Conservation (phyloP, 2,797 vertebrate genomes). For the Potorous gilbertii region DNA sequence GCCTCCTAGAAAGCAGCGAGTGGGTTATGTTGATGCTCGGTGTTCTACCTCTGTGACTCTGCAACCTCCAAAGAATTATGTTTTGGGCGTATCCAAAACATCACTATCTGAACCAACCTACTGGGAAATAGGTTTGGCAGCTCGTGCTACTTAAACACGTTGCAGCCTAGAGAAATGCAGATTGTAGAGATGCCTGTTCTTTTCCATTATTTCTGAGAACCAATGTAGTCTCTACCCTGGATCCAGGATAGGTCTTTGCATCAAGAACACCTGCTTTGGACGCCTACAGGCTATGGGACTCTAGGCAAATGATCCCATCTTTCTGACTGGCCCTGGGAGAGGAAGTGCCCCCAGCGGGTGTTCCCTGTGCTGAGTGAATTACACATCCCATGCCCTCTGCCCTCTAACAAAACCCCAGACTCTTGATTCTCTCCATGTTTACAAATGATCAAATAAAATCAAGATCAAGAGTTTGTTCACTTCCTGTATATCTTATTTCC, state of each 20-base stretch:
- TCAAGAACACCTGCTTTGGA: not conserved
- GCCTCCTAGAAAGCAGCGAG: not conserved
- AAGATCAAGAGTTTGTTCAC: not conserved
- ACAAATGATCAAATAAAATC: not conserved
- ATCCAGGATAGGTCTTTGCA: not conserved
- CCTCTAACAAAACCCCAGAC: not conserved
- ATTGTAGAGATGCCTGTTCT: not conserved
- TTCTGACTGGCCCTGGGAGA: not conserved
- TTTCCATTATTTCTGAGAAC: not conserved
- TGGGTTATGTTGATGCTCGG: not conserved
- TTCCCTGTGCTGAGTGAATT: not conserved
- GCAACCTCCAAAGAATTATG: not conserved
- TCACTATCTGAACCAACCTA: not conserved
- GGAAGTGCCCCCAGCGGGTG: not conserved
- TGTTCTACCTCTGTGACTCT: not conserved
- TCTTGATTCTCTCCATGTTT: not conserved
- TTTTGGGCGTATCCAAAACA: not conserved
- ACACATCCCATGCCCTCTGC: not conserved
- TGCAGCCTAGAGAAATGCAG: not conserved
- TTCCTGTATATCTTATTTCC: not conserved
- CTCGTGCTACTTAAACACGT: not conserved
- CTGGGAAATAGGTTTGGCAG: not conserved
- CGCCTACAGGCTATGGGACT: not conserved
- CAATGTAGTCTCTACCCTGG: not conserved
- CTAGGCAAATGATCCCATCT: not conserved